Conservation (phyloP, 2,797 vertebrate genomes). For the Saxicola maurus region DNA sequence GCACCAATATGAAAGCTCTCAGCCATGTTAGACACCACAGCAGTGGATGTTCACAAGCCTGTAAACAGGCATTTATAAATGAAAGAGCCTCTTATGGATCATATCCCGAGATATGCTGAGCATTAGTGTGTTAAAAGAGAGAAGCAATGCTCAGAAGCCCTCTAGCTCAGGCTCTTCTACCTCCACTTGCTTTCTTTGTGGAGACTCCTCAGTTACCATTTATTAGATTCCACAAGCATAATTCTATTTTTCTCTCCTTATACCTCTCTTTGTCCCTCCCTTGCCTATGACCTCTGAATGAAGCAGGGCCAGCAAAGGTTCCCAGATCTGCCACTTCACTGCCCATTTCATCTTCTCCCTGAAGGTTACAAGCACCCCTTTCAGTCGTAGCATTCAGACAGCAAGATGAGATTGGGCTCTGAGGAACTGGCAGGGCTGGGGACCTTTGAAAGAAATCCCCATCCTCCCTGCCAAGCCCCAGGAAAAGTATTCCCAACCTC, state of each 20-base stretch:
- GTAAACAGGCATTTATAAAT: not conserved
- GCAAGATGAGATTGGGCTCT: slow-evolving; percentile 66
- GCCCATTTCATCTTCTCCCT: slow-evolving; percentile 72
- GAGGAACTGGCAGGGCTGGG: slow-evolving; percentile 58
- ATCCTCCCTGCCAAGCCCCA: not conserved
- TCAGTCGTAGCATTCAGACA: slow-evolving; percentile 69
- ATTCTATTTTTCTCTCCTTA: not conserved
- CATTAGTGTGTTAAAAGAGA: not conserved
- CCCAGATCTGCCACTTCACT: slow-evolving; percentile 52
- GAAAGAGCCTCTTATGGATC: not conserved
- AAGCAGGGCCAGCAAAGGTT: slow-evolving; percentile 56
- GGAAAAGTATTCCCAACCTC: not conserved
- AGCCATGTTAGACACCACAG: not conserved
- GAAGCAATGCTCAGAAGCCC: not conserved
- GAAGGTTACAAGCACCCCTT: slow-evolving; percentile 60
- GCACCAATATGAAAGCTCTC: not conserved
- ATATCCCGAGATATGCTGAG: not conserved
- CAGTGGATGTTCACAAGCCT: not conserved
- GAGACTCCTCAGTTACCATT: not conserved
- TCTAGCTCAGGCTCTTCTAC: not conserved
- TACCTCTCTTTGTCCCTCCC: not conserved
- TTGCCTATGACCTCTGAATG: not conserved
- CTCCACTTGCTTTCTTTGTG: not conserved
- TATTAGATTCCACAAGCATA: not conserved
- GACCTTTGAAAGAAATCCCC: slow-evolving; percentile 57